Percentiles rank a stretch among this genome's conserved stretches.
Evolutionary conservation across 2,797 vertebrate genomes (phyloP).

Genomic region (Erithacus rubecula): DNA sequence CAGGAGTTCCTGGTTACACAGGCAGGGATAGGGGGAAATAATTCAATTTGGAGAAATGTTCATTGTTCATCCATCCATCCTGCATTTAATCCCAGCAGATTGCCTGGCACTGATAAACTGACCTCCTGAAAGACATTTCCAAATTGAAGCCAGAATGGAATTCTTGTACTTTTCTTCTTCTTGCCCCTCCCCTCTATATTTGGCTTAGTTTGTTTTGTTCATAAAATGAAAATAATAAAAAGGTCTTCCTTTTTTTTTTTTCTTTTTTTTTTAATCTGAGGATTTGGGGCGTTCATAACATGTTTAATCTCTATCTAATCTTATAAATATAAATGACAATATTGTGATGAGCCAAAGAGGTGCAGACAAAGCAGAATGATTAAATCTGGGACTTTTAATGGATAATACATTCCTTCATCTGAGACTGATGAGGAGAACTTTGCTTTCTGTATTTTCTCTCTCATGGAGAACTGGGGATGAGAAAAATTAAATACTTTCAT

Average conservation of each 20-base stretch:
- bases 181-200: background rate
- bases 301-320: slow-evolving; percentile 36
- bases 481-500: background rate
- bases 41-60: background rate
- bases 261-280: background rate
- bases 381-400: slow-evolving; percentile 12
- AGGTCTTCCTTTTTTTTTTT: background rate
- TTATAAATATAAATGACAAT: slow-evolving; percentile 64
- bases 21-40: background rate
- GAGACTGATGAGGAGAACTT: background rate
- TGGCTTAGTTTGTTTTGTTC: background rate
- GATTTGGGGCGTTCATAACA: background rate
- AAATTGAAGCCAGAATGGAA: background rate
- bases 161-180: background rate
- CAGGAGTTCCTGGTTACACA: background rate
- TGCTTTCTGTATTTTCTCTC: background rate
- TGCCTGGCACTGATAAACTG: background rate
- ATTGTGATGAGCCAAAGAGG: slow-evolving; percentile 7
- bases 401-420: background rate
- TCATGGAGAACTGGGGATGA: background rate
- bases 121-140: background rate
- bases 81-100: background rate
- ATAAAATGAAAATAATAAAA: background rate
- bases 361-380: slow-evolving; percentile 3
- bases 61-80: no score